Evolutionary conservation across 2,797 vertebrate species (phyloP).

Genomic region (Sorex maritimensis): DNA sequence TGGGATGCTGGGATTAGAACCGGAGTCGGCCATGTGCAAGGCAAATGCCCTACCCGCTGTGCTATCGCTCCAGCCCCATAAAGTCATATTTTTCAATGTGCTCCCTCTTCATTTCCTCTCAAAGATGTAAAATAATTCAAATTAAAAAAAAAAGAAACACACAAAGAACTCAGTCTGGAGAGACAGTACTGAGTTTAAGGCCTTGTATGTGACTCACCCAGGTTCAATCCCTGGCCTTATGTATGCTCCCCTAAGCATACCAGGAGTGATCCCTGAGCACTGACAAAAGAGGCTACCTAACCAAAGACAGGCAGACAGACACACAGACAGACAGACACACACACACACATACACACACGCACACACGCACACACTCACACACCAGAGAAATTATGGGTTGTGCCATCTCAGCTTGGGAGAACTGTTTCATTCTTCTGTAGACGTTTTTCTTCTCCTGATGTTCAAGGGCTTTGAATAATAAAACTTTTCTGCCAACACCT

Average conservation of each 20-base stretch:
- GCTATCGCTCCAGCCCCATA: too few species aligned
- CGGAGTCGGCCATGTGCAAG: too few species aligned
- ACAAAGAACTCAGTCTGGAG: background rate
- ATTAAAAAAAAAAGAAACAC: background rate
- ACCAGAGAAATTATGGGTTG: background rate
- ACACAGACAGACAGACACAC: background rate
- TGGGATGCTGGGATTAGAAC: too few species aligned
- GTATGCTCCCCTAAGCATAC: too few species aligned
- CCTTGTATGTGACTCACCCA: too few species aligned
- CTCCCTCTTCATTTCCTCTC: background rate
- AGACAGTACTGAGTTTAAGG: too few species aligned
- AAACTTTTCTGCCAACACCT: background rate
- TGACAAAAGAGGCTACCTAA: too few species aligned
- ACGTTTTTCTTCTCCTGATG: background rate
- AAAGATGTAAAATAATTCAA: constrained; percentile 14
- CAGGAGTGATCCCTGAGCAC: too few species aligned
- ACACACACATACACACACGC: too few species aligned
- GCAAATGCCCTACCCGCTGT: too few species aligned
- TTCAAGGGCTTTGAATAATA: background rate
- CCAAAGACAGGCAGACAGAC: background rate
- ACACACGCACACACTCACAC: too few species aligned
- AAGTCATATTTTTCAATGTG: constrained; percentile 41
- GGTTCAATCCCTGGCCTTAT: too few species aligned
- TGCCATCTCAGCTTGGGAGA: background rate
- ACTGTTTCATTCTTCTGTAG: background rate